Percentiles rank a stretch among this genome's conserved stretches.
These are phyloP conservation scores for Artemia franciscana DNA, from an alignment of 1,140 invertebrate species.

Conservation along the genomic window DNA sequence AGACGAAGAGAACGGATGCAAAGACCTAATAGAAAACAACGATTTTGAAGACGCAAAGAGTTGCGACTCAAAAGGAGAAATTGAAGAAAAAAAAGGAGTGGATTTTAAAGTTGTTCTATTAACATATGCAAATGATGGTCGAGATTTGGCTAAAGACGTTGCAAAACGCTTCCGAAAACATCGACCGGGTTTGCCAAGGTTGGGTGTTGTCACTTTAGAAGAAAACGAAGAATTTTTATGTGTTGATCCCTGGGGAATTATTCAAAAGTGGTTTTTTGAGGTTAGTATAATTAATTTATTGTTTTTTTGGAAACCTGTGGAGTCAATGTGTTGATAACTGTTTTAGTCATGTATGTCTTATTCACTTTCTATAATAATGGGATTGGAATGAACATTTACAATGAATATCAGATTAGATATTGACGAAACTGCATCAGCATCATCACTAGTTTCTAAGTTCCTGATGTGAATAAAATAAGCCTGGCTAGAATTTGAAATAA, in stretches of 20 bases:
- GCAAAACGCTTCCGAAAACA: background rate
- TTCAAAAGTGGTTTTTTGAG: background rate
- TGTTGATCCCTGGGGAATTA: conserved; percentile 1
- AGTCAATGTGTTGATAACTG: no score
- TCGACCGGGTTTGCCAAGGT: background rate
- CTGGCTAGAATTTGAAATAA: no score
- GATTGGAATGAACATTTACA: no score
- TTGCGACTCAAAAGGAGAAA: background rate
- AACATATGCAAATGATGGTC: background rate
- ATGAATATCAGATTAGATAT: no score
- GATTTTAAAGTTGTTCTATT: background rate
- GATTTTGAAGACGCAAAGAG: background rate
- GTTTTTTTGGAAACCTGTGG: no score
- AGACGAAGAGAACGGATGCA: background rate
- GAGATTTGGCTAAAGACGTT: background rate
- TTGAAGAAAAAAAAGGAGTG: background rate
- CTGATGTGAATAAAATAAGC: no score
- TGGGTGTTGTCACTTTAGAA: background rate
- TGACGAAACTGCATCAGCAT: no score
- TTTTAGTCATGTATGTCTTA: no score
- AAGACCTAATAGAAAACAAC: background rate
- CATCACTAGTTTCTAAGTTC: no score
- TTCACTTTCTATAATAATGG: no score
- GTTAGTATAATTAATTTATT: no score
- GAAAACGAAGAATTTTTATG: background rate